Base-by-base conservation (phyloP, 2,113 vertebrate genomes). In the Hydrochoerus hydrochaeris region DNA sequence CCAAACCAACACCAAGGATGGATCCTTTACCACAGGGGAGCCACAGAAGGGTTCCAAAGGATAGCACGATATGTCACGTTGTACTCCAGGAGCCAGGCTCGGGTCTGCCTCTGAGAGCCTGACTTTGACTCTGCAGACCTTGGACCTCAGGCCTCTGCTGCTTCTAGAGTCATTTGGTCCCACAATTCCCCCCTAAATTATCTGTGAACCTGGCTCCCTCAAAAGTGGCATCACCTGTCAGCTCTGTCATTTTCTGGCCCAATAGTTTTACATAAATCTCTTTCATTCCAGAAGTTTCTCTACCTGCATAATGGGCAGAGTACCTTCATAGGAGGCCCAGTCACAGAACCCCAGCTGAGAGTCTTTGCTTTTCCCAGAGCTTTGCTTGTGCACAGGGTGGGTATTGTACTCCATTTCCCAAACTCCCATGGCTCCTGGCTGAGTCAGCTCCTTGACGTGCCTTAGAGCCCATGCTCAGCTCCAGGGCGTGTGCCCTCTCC, bases 391-490 rank as follows among this genome's bases (percentile, higher is more conserved):
- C 12, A 2, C 5, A 19, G n/a, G 17, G 12, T 73, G 60, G 69
- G 82, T 30, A 46, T 90, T 63, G 82, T 13, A 13, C 49, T 54
- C 41, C 17, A 49, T 38, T 91, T 77, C 78, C 86, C 58, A 65
- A 1, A 12, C 58, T 80, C 86, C 86, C 75, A 13, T 1, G 32
- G 87, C 28, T 5, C 78, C 84, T 6, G 7, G 35, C 58, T 86
- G 97, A 98, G 84, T 97, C 97, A 94, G 84, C 78, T 65, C 83
- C 54, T 81, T 0, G 3, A 63, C 4, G 0, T 69, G 84, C 49
- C 60, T 41, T 0, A 0, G 14, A 30, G 52, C 46, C 54, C 30
- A 49, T 19, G 89, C 24, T 95, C 85, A 62, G 38, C 30, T 22
- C 69, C 0, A 2, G 38, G 60, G 11, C 24, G 67, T 38, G 91